phyloP scores from a whole-genome alignment of 2,113 vertebrate species.

The Corythaixoides concolor region DNA sequence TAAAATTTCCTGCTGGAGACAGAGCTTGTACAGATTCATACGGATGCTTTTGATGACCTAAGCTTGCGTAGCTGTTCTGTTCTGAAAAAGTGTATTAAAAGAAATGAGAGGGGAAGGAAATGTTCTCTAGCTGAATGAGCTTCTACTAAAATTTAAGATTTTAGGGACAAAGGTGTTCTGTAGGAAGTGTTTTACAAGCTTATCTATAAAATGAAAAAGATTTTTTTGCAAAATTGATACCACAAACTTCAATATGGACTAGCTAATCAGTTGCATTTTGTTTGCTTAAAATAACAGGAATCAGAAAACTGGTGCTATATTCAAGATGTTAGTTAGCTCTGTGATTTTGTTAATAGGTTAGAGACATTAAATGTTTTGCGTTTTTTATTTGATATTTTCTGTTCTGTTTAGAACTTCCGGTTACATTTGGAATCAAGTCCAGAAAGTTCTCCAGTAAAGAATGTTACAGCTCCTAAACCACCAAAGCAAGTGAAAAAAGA shows the following conservation, averaged over 20 bases:
- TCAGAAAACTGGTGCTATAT: neutral
- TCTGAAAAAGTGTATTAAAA: neutral
- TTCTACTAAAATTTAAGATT: neutral
- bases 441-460: slow-evolving; percentile 69
- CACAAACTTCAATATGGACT: neutral
- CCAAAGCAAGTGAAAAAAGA: slow-evolving; percentile 66
- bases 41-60: neutral
- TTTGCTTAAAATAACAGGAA: neutral
- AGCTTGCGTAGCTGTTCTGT: neutral
- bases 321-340: neutral
- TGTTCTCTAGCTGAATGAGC: neutral
- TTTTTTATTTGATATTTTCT: neutral
- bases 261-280: neutral
- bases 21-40: neutral
- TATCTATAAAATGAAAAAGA: neutral
- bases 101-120: neutral
- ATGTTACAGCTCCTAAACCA: slow-evolving; percentile 29
- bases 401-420: slow-evolving; percentile 68
- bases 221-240: neutral
- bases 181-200: neutral
- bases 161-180: neutral
- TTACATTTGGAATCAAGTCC: slow-evolving; percentile 73
- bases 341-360: neutral
- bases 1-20: neutral
- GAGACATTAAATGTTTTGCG: neutral